Evolutionary conservation across 2,888 invertebrate genomes (phyloP), one percentile per base, ranked within the genome.

Genomic region (Stenoptilia bipunctidactyla): DNA sequence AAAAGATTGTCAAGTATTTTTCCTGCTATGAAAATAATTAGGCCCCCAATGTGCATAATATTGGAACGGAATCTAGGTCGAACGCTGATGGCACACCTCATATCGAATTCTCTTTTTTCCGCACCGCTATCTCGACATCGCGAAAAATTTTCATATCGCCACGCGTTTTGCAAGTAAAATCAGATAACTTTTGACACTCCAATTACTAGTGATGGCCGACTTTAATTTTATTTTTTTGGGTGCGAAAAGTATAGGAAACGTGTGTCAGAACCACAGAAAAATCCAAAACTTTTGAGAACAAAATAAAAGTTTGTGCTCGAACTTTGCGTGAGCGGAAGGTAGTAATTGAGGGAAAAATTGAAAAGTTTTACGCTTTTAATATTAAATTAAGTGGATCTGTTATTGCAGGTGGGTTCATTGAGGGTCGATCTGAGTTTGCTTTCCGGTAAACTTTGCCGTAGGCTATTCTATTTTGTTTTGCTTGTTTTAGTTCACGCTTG

Each of bases 181-280:
- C 80, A 80, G 77, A 75, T 69, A 83, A 83, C 79, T 83, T 83
- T 82, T 83, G 83, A 82, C 83, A 82, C 79, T 79, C 76, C 83
- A 83, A 82, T 83, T 83, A 82, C 76, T 55, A 66, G 71, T 75
- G 79, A 80, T 75, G 73, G 74, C 64, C 64, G 70, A 54, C 62
- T 73, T 65, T 67, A 75, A 73, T 74, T 30, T 14, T 5, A 13
- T 34, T 12, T 30, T 77, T 76, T 64, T 49, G 50, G 54, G 53
- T 56, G 48, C 62, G 44, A 56, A 63, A 65, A 61, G 56, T 30
- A 53, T 61, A 61, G 55, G 52, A 66, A 70, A 66, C 71, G 66
- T 63, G 68, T 64, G 82, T 80, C 82, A 79, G 50, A 50, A 60
- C 55, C 82, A 80, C 70, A 74, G 72, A 69, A 60, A 61, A n/a